Conservation (phyloP, 2,888 invertebrate genomes). For the Dryomyza anilis region DNA sequence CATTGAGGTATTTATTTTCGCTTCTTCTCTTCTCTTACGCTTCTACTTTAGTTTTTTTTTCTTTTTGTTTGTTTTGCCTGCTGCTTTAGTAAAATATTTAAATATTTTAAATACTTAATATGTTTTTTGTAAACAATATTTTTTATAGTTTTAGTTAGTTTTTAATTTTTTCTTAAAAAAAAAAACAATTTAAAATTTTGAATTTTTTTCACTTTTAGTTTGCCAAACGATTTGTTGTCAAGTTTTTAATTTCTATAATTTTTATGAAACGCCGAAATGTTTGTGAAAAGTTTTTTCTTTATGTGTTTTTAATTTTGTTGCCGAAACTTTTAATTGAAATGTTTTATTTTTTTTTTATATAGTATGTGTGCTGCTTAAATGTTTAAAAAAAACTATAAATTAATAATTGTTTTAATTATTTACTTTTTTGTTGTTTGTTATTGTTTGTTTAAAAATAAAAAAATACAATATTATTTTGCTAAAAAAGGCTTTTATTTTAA, state of each 20-base stretch:
- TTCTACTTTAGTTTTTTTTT: background rate
- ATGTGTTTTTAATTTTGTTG: conserved; percentile 30
- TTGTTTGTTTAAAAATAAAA: too few relatives aligned
- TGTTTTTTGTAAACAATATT: background rate
- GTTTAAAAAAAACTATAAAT: conserved; percentile 19
- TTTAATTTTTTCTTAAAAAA: conserved; percentile 15
- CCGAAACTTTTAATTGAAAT: conserved; percentile 38
- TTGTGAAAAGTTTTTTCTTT: too few relatives aligned
- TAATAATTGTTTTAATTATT: conserved; percentile 22
- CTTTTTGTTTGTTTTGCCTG: background rate
- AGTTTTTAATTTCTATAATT: conserved; percentile 18
- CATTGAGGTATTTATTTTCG: conserved; percentile 48
- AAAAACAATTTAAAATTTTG: too few relatives aligned
- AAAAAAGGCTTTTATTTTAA: too few relatives aligned
- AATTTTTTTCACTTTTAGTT: conserved; percentile 35
- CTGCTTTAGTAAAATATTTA: conserved; percentile 16
- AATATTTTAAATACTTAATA: conserved; percentile 2
- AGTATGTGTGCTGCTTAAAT: background rate
- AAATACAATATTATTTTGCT: too few relatives aligned
- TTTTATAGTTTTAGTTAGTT: conserved; percentile 24
- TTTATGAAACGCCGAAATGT: conserved; percentile 34
- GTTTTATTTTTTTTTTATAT: background rate
- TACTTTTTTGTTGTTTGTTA: too few relatives aligned
- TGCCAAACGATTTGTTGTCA: conserved; percentile 44
- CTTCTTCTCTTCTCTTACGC: conserved; percentile 13